phyloP scores from a whole-genome alignment of 1,140 invertebrate species.

The Maniola jurtina region DNA sequence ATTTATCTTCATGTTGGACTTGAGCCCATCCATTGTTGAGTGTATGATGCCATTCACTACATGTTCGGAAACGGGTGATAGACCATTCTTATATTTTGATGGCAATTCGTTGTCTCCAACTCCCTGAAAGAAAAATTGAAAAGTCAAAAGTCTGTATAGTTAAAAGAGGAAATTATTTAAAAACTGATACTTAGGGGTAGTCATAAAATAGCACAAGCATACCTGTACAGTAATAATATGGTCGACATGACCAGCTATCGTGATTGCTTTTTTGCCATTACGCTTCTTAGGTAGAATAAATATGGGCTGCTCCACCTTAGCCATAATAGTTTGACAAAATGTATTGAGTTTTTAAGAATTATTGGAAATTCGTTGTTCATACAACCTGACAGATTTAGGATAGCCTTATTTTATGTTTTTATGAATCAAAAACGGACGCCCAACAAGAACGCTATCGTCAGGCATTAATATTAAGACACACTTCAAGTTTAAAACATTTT shows the following conservation, averaged over 20 bases:
- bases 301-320: conserved; percentile 79
- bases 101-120: conserved; percentile 57
- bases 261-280: conserved; percentile 78
- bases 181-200: no score
- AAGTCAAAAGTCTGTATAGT: not conserved
- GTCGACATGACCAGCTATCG: conserved; percentile 79
- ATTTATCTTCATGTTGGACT: conserved; percentile 76
- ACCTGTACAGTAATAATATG: conserved; percentile 82
- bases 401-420: no score
- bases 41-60: conserved; percentile 70
- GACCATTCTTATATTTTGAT: conserved; percentile 71
- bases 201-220: conserved; percentile 8
- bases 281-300: conserved; percentile 81
- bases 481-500: not conserved
- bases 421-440: not conserved
- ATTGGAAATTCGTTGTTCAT: not conserved
- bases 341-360: not conserved
- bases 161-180: no score
- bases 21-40: conserved; percentile 75
- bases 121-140: conserved; percentile 46
- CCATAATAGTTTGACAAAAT: conserved; percentile 44
- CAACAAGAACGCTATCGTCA: not conserved
- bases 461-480: not conserved
- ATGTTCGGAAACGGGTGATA: conserved; percentile 72
- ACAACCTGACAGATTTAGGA: not conserved